Evolutionary conservation across 2,113 vertebrate species (phyloP), one percentile per base, ranked within the genome.

Genomic region (human (Homo sapiens)): DNA sequence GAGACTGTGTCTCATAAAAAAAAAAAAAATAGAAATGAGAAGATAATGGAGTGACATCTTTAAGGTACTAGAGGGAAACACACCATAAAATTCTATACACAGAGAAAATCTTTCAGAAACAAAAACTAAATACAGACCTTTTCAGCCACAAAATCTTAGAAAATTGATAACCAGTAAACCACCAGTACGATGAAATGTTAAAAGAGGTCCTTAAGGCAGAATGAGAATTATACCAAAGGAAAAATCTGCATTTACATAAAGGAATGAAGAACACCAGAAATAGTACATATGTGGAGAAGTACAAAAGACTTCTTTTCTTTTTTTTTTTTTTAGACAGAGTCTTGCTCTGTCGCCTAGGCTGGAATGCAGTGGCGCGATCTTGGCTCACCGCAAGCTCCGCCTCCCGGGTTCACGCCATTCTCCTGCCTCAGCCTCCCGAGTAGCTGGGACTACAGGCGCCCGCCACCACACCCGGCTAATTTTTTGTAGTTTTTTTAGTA

Each of bases 191-290:
- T 61, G 43, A 70, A 89, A 40, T 52, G 52, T 89, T 73, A 55
- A 79, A 91, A 32, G 27, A 50, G 23, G 23, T 70, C 25, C 35
- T 40, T 95, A 43, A 68, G 38, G 61, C 59, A 79, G 59, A 68
- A 91, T 59, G 6, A 79, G 59, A 91, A 35, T 70, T 84, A 40
- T 40, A 59, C 20, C 88, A 59, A 91, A 95, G 85, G 81, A 85
- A 90, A 90, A 95, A 85, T 50, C n/a, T 82, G 8, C 25, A 89
- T 59, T 89, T 89, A 61, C 7, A 45, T 40, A 89, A 93, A 68
- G 43, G 45, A 86, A n/a, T 68, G 35, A 52, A 40, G 88, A 79
- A 45, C 48, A 52, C 59, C 38, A 10, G 57, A 90, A 95, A 95
- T 78, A 85, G 80, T 45, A 57, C 90, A 59, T 68, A 57, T 11